A percentile compares a stretch with the other conserved stretches of the same genome.
phyloP scores from a whole-genome alignment of 2,113 vertebrate species.

The Bubo bubo region DNA sequence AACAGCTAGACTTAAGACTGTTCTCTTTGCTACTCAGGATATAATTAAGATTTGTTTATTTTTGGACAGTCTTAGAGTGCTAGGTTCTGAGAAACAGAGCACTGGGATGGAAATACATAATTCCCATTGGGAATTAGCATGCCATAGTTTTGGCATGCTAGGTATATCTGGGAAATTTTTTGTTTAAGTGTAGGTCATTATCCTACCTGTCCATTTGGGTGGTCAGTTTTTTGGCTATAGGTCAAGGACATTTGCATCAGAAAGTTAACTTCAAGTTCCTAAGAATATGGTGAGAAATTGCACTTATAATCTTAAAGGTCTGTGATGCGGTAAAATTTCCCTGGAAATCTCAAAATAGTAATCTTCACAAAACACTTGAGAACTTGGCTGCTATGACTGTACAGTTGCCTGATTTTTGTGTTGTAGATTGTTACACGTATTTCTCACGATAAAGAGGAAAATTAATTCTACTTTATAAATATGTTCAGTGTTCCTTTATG shows the following conservation, averaged over 20 bases:
- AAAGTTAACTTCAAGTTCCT: background rate
- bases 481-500: background rate
- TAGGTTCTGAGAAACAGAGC: background rate
- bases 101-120: background rate
- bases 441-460: background rate
- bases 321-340: background rate
- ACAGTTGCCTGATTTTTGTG: background rate
- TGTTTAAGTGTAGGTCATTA: background rate
- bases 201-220: background rate
- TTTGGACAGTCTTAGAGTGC: background rate
- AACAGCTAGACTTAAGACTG: background rate
- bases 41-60: background rate
- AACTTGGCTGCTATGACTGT: background rate
- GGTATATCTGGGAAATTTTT: background rate
- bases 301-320: background rate
- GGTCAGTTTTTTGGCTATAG: background rate
- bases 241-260: fast-evolving
- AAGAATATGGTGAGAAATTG: background rate
- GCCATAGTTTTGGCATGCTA: background rate
- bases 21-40: background rate
- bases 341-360: background rate
- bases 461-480: background rate
- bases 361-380: background rate
- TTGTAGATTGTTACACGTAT: background rate
- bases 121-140: too few species aligned